Evolutionary conservation across 1,140 invertebrate genomes (phyloP), one percentile per base, ranked within the genome.

Genomic region (Bombus difficillimus): DNA sequence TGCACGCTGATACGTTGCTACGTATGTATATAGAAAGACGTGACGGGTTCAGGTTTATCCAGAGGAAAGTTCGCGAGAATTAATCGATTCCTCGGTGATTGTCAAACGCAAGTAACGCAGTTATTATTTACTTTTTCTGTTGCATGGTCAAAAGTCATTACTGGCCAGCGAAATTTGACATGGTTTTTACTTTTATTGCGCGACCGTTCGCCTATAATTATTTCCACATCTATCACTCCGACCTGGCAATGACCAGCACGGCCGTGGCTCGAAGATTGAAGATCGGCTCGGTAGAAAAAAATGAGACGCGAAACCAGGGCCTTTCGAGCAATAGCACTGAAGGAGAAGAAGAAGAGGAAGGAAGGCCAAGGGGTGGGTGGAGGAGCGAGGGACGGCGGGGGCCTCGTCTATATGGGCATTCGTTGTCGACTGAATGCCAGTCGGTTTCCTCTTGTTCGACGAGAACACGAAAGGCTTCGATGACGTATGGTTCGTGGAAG

Each of bases 141-240:
- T 92, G 92, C 93, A 93, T 93, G 92, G 90, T 90, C 91, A 88
- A 93, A 92, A 94, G 93, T 94, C 93, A 94, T 95, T 94, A 95
- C 91, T 85, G 91, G 71, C 89, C 92, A 87, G 92, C 88, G 87
- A 94, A 95, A 94, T 94, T 94, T 94, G 94, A 95, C 93, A 94
- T 93, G 94, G 92, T 94, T 92, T 93, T 94, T 93, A 94, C 91
- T 95, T 92, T 94, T 93, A 90, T 93, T 94, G 93, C 92, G 91
- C 91, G 91, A 86, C 90, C 90, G 91, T 94, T 94, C 93, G 89
- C 93, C 94, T 94, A 95, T 95, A 95, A 95, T 95, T 95, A 95
- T 95, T 95, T 95, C 91, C 93, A 95, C 94, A 95, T 95, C 94
- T 94, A 95, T 95, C 94, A 95, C 88, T 89, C 86, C 62, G 83